Percentiles rank a stretch among this genome's conserved stretches.
These are phyloP conservation scores for Bolborhynchus lineola DNA, from an alignment of 2,113 vertebrate species.

Conservation along the genomic window DNA sequence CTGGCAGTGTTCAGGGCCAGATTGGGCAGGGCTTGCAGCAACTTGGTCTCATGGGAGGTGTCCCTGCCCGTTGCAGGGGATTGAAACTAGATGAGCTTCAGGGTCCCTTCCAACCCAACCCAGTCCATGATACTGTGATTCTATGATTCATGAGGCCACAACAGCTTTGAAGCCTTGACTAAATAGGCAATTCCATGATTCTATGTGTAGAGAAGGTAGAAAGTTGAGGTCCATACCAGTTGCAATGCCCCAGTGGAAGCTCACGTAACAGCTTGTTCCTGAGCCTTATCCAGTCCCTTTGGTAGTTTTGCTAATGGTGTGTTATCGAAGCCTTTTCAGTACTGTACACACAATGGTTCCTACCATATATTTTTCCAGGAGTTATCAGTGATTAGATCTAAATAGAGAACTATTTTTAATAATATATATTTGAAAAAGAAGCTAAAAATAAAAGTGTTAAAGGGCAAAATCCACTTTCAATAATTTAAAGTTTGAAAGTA, in stretches of 20 bases:
- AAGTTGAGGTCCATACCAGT: background rate
- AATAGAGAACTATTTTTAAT: background rate
- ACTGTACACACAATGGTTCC: background rate
- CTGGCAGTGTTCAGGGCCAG: background rate
- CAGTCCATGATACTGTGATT: background rate
- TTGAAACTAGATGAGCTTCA: background rate
- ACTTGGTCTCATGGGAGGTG: background rate
- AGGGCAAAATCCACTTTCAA: conserved; percentile 21
- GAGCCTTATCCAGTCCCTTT: background rate
- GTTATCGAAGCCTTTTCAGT: background rate
- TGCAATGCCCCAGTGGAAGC: background rate
- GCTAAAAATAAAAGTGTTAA: background rate
- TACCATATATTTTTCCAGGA: background rate
- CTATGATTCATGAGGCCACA: background rate
- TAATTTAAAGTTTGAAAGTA: conserved; percentile 11
- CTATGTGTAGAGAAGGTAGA: background rate
- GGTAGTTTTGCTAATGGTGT: background rate
- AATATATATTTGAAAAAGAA: background rate
- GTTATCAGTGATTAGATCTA: background rate
- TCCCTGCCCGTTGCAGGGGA: background rate
- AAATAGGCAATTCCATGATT: background rate
- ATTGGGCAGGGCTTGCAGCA: background rate
- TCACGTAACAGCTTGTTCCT: background rate
- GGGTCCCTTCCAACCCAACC: background rate
- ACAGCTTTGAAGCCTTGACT: background rate